Evolutionary conservation across 2,888 invertebrate genomes (phyloP), one percentile per base, ranked within the genome.

Genomic region (Cataglyphis livida): DNA sequence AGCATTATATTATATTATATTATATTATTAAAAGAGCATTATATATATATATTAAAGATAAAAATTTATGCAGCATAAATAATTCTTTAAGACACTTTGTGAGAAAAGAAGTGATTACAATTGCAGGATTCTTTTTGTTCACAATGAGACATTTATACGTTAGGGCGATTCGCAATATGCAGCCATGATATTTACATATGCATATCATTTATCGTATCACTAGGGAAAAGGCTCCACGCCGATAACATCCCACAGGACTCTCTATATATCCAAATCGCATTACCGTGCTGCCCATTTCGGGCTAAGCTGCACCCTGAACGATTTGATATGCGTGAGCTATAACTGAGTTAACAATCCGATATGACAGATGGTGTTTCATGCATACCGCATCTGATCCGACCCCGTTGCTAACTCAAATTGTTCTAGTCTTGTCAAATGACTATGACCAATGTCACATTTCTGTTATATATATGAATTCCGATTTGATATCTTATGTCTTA

Each of bases 161-260:
- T 82, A 85, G 84, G 83, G 84, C 78, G 85, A 89, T 88, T 93
- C 90, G 91, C 90, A 90, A 92, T 89, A 92, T 91, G 91, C 90
- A 90, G 88, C 93, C 91, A 90, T 91, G 91, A 91, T 94, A 94
- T 94, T 94, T 94, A 93, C 93, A 94, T 94, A 94, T 94, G 94
- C 93, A 94, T 94, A 94, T 93, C 91, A 92, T 92, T 94, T 92
- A 91, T 92, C 87, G 90, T 88, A 91, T 92, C 89, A 86, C 90
- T 88, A 91, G 93, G 92, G 93, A 92, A 90, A 90, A 90, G 89
- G 86, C 84, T 84, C 76, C 83, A 78, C 71, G 83, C 83, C 71
- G 83, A 74, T 87, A 86, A 89, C 88, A 91, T 94, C 94, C 94
- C 94, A 93, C 87, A 94, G 94, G 94, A 94, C 92, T 92, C 90